Evolutionary conservation across 1,140 invertebrate genomes (phyloP).

Genomic region (Pseudachorutes palmiensis): DNA sequence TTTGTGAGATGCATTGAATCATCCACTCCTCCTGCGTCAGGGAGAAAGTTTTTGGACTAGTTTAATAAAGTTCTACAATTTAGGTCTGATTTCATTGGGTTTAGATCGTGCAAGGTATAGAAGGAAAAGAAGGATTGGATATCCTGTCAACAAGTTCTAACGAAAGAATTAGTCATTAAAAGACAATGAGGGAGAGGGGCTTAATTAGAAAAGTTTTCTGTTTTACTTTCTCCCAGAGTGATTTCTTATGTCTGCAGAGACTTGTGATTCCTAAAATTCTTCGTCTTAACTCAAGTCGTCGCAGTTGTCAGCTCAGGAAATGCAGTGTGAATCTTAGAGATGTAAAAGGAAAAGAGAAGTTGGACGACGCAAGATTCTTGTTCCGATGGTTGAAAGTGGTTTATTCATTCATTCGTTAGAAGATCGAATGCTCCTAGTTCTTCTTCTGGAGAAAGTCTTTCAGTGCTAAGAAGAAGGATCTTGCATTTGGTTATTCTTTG

Average conservation of each 20-base stretch:
- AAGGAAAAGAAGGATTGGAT: not conserved
- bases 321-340: too few species aligned
- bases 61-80: not conserved
- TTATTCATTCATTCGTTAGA: not conserved
- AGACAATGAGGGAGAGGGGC: slow-evolving; percentile 12
- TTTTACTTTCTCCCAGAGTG: not conserved
- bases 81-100: not conserved
- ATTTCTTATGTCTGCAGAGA: not conserved
- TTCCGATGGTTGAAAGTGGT: too few species aligned
- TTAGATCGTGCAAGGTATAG: not conserved
- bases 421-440: not conserved
- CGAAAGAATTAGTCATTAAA: slow-evolving; percentile 11
- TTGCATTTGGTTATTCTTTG: not conserved
- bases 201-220: slow-evolving; percentile 10
- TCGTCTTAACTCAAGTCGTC: too few species aligned
- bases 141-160: slow-evolving; percentile 7
- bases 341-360: too few species aligned
- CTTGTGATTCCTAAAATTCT: not conserved
- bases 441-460: not conserved
- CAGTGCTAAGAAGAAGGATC: not conserved
- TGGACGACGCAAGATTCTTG: too few species aligned
- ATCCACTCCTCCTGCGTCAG: too few species aligned
- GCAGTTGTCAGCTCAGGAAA: too few species aligned
- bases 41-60: too few species aligned
- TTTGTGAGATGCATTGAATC: too few species aligned